A percentile compares a stretch with the other conserved stretches of the same genome.
phyloP scores from a whole-genome alignment of 2,888 invertebrate genomes.

The Cheiracanthium punctorium region DNA sequence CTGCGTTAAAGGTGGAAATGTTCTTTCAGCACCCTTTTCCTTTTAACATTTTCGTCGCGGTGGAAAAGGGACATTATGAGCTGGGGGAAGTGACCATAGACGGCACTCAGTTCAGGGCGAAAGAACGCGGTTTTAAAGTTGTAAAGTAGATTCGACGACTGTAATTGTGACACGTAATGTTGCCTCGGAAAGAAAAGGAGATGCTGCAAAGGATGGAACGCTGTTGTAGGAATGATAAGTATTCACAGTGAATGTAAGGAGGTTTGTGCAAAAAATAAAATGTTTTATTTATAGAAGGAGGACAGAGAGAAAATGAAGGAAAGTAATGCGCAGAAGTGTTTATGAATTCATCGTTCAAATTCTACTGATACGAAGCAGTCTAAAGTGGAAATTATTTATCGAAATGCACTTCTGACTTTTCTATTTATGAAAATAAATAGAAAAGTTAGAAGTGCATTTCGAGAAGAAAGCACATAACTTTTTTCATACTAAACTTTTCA shows the following conservation, averaged over 20 bases:
- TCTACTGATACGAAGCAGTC: no score
- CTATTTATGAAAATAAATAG: no score
- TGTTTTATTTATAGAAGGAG: no score
- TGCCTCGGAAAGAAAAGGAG: background rate
- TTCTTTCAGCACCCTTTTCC: constrained; percentile 49
- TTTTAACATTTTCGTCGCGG: constrained; percentile 40
- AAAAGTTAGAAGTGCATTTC: no score
- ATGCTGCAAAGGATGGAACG: background rate
- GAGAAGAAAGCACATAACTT: no score
- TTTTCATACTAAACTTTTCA: no score
- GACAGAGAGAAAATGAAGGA: no score
- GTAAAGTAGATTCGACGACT: background rate
- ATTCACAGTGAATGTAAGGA: background rate
- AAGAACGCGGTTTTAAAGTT: background rate
- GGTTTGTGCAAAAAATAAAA: no score
- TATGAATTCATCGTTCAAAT: no score
- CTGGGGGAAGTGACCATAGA: constrained; percentile 24
- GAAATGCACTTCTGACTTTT: no score
- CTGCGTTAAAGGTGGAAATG: constrained; percentile 47
- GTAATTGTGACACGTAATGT: background rate
- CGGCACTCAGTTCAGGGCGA: background rate
- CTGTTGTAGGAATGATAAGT: background rate
- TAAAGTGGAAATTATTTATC: no score
- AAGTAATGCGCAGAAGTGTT: no score
- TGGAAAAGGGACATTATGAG: constrained; percentile 33